Conservation (phyloP, 2,113 vertebrate species). For the Ascaphus truei region DNA sequence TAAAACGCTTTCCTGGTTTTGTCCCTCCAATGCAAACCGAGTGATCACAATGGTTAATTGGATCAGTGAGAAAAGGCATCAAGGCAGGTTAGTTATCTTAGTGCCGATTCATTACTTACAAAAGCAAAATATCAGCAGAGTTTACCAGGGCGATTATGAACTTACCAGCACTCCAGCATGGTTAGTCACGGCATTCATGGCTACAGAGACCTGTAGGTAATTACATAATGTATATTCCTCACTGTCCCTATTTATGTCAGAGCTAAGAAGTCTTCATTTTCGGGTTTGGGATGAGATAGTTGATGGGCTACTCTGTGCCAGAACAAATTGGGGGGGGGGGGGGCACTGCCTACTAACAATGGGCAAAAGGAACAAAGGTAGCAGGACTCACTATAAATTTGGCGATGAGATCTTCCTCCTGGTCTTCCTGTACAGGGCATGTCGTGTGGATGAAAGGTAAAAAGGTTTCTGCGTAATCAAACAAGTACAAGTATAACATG, state of each 20-base stretch:
- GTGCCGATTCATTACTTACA: too few species aligned
- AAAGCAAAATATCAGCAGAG: too few species aligned
- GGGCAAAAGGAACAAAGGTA: background rate
- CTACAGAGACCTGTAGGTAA: slow-evolving; percentile 8
- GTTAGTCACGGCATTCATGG: background rate
- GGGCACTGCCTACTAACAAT: too few species aligned
- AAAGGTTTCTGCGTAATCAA: slow-evolving; percentile 86
- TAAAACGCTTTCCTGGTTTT: too few species aligned
- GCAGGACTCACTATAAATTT: slow-evolving; percentile 66
- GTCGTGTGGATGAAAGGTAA: slow-evolving; percentile 89
- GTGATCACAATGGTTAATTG: too few species aligned
- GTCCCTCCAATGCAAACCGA: too few species aligned
- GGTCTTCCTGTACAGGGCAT: slow-evolving; percentile 64
- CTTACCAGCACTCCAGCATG: background rate
- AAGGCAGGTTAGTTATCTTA: too few species aligned
- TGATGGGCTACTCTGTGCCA: too few species aligned
- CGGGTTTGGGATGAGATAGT: too few species aligned
- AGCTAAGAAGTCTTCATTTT: too few species aligned
- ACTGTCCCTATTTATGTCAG: background rate
- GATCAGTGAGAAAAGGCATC: too few species aligned
- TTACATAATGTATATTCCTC: slow-evolving; percentile 3
- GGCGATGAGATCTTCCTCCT: slow-evolving; percentile 58
- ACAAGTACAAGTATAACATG: slow-evolving; percentile 86
- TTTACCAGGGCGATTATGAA: background rate
- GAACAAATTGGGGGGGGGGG: too few species aligned